Evolutionary conservation across 2,113 vertebrate species (phyloP).

Genomic region (Poeciliopsis occidentalis): DNA sequence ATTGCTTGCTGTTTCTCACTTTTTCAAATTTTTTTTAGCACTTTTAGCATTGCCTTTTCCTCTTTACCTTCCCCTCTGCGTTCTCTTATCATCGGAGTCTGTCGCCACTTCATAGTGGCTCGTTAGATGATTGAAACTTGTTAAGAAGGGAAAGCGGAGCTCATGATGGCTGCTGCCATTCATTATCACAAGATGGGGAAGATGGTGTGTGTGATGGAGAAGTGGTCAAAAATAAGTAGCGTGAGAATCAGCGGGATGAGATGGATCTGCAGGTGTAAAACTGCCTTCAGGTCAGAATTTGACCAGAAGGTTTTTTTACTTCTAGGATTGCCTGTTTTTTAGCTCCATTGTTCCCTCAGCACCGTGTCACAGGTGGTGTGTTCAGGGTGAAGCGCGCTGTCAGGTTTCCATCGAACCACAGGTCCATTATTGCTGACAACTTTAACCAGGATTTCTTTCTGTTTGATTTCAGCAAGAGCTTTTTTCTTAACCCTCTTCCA

Average conservation of each 20-base stretch:
- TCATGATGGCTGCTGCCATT: slow-evolving; percentile 38
- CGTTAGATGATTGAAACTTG: slow-evolving; percentile 55
- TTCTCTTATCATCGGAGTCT: slow-evolving; percentile 49
- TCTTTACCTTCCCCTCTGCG: slow-evolving; percentile 13
- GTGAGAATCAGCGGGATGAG: background rate
- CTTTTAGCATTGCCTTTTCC: background rate
- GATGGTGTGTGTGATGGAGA: background rate
- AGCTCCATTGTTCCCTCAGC: too few relatives aligned
- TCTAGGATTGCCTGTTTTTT: too few relatives aligned
- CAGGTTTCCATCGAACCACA: too few relatives aligned
- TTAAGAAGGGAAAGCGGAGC: slow-evolving; percentile 31
- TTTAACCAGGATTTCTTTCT: too few relatives aligned
- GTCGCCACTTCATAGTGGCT: slow-evolving; percentile 51
- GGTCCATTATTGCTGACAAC: too few relatives aligned
- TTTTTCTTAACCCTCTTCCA: too few relatives aligned
- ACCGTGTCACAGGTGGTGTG: too few relatives aligned
- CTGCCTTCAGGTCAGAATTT: too few relatives aligned
- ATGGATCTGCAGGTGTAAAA: slow-evolving; percentile 11
- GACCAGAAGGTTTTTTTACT: too few relatives aligned
- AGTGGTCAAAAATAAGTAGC: background rate
- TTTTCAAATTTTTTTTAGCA: background rate
- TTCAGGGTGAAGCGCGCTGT: too few relatives aligned
- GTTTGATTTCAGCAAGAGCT: too few relatives aligned
- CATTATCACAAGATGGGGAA: slow-evolving; percentile 32
- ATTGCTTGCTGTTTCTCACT: background rate